These are phyloP conservation scores for Patagioenas fasciata DNA, from an alignment of 2,113 vertebrate genomes.

Conservation along the genomic window DNA sequence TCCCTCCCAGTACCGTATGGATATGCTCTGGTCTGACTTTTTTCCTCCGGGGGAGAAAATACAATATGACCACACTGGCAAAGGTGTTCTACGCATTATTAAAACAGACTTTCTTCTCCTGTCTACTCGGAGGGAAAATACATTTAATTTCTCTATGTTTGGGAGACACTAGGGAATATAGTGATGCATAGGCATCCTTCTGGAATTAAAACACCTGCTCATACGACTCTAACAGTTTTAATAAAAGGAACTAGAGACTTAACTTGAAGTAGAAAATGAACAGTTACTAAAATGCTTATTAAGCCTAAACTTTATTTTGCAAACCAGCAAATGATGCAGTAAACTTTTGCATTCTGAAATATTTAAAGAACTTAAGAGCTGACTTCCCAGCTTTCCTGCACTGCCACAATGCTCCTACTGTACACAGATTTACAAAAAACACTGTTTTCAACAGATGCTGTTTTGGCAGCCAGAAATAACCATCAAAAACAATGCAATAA, in stretches of 20 bases:
- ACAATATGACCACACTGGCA: background rate
- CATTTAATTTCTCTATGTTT: background rate
- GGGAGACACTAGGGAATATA: background rate
- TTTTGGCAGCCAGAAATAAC: background rate
- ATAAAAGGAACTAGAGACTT: background rate
- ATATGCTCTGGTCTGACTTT: background rate
- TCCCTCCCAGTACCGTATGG: rapidly evolving
- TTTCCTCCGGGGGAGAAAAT: background rate
- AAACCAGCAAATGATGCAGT: background rate
- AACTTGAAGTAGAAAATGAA: background rate
- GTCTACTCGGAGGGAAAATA: background rate
- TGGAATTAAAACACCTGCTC: background rate
- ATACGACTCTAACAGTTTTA: background rate
- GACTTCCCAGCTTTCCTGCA: background rate
- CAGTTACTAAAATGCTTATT: background rate
- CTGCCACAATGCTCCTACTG: background rate
- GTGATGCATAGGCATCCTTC: background rate
- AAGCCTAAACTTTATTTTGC: background rate
- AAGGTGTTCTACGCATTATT: background rate
- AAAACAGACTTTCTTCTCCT: background rate
- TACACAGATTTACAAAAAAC: background rate
- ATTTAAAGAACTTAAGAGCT: background rate
- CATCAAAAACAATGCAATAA: background rate
- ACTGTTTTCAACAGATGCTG: background rate
- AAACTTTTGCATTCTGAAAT: background rate